phyloP scores from a whole-genome alignment of 1,140 invertebrate genomes.

The Aphelenchoides fujianensis region DNA sequence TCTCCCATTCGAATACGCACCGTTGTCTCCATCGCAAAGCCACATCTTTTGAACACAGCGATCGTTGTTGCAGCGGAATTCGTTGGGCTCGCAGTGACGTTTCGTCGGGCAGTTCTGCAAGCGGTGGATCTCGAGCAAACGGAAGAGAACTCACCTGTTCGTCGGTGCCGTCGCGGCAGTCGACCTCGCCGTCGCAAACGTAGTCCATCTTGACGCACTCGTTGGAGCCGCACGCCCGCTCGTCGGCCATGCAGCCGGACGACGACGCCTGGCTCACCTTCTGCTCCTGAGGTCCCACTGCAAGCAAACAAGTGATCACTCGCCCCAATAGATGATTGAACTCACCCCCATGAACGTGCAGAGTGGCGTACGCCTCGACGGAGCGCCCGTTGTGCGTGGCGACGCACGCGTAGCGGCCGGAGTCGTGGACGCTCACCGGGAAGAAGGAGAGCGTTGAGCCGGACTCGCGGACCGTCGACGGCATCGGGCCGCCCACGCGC shows the following conservation, averaged over 20 bases:
- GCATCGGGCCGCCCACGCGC: slow-evolving; percentile 56
- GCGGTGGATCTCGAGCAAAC: too few relatives aligned
- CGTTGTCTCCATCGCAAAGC: slow-evolving; percentile 74
- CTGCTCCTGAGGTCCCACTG: slow-evolving; percentile 55
- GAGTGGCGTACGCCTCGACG: slow-evolving; percentile 55
- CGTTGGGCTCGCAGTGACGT: slow-evolving; percentile 79
- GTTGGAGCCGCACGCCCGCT: slow-evolving; percentile 85
- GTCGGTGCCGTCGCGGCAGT: slow-evolving; percentile 75
- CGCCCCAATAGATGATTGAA: slow-evolving; percentile 4
- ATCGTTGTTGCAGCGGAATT: slow-evolving; percentile 78
- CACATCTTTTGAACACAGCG: slow-evolving; percentile 86
- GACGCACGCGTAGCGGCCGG: slow-evolving; percentile 59
- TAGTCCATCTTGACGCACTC: slow-evolving; percentile 78
- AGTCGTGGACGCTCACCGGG: slow-evolving; percentile 33
- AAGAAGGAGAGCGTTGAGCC: slow-evolving; percentile 48
- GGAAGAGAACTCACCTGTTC: slow-evolving; percentile 57
- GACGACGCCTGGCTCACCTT: neutral
- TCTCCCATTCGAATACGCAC: neutral
- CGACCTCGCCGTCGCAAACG: slow-evolving; percentile 75
- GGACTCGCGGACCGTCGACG: slow-evolving; percentile 44
- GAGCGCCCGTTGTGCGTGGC: slow-evolving; percentile 54
- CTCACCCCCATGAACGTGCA: slow-evolving; percentile 55
- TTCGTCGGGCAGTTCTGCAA: slow-evolving; percentile 55
- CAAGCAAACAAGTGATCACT: slow-evolving; percentile 18
- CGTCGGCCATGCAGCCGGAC: slow-evolving; percentile 69